phyloP scores from a whole-genome alignment of 2,113 vertebrate genomes.

The Phaetusa simplex region DNA sequence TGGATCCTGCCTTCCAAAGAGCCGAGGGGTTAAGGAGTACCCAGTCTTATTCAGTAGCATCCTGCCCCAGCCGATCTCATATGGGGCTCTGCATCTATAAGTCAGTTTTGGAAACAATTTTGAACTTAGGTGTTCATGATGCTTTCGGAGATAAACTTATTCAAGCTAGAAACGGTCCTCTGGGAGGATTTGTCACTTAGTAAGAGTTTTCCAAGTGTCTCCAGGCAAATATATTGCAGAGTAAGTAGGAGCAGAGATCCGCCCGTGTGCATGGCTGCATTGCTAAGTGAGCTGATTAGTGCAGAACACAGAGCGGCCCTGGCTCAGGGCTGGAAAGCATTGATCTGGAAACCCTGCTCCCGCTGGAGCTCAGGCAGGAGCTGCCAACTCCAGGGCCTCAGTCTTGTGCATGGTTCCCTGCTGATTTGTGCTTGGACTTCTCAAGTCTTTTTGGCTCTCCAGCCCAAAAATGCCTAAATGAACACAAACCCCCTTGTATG shows the following conservation, averaged over 20 bases:
- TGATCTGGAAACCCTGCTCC: conserved; percentile 17
- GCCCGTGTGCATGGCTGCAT: accelerated
- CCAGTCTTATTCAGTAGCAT: background rate
- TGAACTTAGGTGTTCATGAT: background rate
- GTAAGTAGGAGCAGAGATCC: background rate
- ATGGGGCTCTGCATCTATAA: background rate
- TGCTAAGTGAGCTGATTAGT: background rate
- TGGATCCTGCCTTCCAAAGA: background rate
- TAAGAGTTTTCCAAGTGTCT: background rate
- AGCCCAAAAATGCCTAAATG: background rate
- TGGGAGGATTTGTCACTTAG: background rate
- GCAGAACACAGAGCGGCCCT: background rate
- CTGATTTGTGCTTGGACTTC: background rate
- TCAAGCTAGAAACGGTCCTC: background rate
- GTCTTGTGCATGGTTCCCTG: background rate
- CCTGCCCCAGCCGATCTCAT: background rate
- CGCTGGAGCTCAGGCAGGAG: background rate
- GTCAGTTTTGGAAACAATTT: background rate
- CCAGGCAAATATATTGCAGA: background rate
- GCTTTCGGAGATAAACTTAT: background rate
- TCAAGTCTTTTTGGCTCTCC: background rate
- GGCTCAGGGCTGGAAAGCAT: background rate
- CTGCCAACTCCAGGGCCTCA: background rate
- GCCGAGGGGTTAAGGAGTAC: background rate
- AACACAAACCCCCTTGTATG: background rate